Base-by-base conservation (phyloP, 2,888 invertebrate species). In the Mythimna lalbum region DNA sequence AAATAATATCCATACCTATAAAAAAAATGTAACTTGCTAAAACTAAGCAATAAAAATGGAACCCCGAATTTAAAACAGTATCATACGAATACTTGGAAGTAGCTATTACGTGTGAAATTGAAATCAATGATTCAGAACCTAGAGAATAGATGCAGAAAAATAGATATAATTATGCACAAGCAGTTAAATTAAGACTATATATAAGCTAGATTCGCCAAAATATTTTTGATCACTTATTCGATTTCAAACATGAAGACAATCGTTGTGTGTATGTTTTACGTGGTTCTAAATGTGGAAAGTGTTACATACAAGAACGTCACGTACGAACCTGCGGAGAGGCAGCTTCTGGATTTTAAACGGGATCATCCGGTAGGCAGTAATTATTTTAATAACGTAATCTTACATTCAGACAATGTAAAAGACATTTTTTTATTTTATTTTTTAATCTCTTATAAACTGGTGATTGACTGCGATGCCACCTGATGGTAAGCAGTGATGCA, bases 311-410 rank as follows among this genome's bases (percentile, higher is more conserved):
- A 75, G 9, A 86, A 86, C 76, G 66, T 70, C 6, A 84, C 85
- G 10, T 73, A 85, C 5, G 75, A 88, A 56, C 87, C 91, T 0
- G 83, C 82, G 0, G 73, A 83, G 0, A 75, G 86, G 17, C 92
- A 91, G 65, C 71, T 92, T 0, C 82, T 88, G 63, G 89, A 92
- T 55, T 92, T 92, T 69, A 86, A 83, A 78, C 69, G 79, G 50
- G 72, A 88, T 31, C 87, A 91, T 76, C 87, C 87, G 84, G 91
- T 91, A 84, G 49, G 65, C 66, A 56, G 14, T 0, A 19, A 31
- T 33, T n/a, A 2, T 53, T 59, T 43, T 14, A 23, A 12, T 23
- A 23, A 47, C 19, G 19, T 14, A 17, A 17, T 17, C 17, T 10
- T 43, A 43, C 43, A 43, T 43, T 43, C 1, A 47, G 4, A 47